Base-by-base conservation (phyloP, 2,113 vertebrate genomes). In the Hystrix brachyura region DNA sequence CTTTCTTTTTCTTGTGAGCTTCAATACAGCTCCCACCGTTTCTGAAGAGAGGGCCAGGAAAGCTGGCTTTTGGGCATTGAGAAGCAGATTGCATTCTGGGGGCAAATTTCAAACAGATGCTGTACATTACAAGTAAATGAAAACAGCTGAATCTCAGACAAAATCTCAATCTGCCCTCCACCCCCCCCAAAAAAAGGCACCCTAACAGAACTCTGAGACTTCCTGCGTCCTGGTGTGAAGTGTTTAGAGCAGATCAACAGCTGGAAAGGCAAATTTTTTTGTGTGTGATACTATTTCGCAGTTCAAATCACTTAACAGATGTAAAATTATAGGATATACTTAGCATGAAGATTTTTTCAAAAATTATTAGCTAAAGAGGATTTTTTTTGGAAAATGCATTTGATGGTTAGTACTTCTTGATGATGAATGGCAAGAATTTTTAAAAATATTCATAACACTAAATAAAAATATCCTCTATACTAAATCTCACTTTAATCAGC, bases 271-370 rank as follows among this genome's bases (percentile, higher is more conserved):
- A 98, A 97, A 79, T 65, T 88, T 86, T 76, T 83, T 95, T 88
- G 95, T 93, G 32, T 43, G 94, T 90, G 91, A 79, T 98, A 98
- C 95, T 64, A 82, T 94, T 96, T 97, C 92, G 96, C 69, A 97
- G 93, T 93, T 98, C 95, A 90, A 96, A 96, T 96, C 94, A 96
- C 96, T 97, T 34, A 46, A 97, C 96, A 96, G 97, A 97, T 97
- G 95, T 97, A 98, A 98, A 98, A 97, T 38, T 96, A 86, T 96
- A 98, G 96, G 97, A 97, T 90, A 94, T 93, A 96, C 85, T 97
- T 98, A 98, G 98, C 83, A 96, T 94, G 93, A 90, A 94, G 74
- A 34, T 19, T 55, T 90, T 83, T 93, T 51, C 53, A 71, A 43
- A 91, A 91, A 95, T 97, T 82, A 97, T 81, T 97, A 96, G 93